Evolutionary conservation across 92 coral and sea anemone genomes (phyloP), one percentile per base, ranked within the genome.

Genomic region (Scolanthus callimorphus): DNA sequence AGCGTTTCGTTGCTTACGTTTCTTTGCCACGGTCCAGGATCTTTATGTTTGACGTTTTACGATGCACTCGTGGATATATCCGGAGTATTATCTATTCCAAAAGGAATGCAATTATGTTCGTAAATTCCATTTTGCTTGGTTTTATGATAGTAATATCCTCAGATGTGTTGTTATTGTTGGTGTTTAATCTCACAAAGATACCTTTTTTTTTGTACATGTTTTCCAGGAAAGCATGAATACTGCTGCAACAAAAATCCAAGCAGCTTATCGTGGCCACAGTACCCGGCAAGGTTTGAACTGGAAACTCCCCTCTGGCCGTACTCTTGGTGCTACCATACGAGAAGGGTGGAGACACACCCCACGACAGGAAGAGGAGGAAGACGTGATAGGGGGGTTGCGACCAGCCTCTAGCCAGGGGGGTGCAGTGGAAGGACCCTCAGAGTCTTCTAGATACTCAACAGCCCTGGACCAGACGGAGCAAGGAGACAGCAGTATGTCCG

Each of bases 231-330:
- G 84, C 11, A 67, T 69, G 75, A 71, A 77, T 21, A 62, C 71
- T 19, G 99, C 99, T 0, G 99, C 95, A 8, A 94, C 99, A 12
- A 88, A 81, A 34, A 94, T 94, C 55, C 99, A 94, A 58, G 99
- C 99, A 4, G 95, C 80, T 2, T 94, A 80, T 55, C 80, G 99
- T 22, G 99, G 99, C 15, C 89, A 94, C 81, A 94, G 89, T 43
- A 87, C 87, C 15, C 88, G 99, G 0, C 91, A 94, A 30, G 91
- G 99, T 0, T 53, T 68, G 11, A 77, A 81, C 70, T 94, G 99
- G 99, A 88, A 67, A 66, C 86, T 87, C 13, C 96, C 96, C 8
- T 87, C 96, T 17, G 96, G 96, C 9, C 90, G 78, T 25, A 87
- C 90, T 44, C 80, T 87, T 25, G 84, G 96, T 44, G 84, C 80